A percentile compares a stretch with the other conserved stretches of the same genome.
Conservation (phyloP, 2,797 vertebrate species). For the Mormyrus hasselquistii region DNA sequence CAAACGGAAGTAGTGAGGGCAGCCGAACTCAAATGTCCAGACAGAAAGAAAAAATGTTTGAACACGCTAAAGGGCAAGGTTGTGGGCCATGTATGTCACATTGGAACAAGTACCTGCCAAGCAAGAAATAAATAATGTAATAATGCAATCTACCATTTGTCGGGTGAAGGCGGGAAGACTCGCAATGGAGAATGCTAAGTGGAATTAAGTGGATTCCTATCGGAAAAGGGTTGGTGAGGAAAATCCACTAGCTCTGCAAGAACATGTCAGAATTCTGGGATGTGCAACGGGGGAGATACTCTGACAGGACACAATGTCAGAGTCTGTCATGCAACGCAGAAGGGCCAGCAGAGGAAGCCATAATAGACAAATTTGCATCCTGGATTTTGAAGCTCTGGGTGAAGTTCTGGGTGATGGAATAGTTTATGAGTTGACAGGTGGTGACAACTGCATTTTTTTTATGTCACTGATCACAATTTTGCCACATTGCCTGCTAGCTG, state of each 20-base stretch:
- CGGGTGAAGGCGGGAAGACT: background rate
- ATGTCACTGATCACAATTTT: background rate
- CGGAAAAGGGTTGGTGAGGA: background rate
- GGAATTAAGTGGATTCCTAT: background rate
- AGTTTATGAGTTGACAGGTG: background rate
- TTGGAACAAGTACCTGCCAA: background rate
- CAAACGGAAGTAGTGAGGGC: background rate
- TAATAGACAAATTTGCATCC: background rate
- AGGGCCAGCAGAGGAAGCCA: background rate
- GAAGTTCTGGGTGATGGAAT: background rate
- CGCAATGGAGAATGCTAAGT: background rate
- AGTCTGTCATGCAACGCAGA: background rate
- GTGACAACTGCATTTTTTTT: background rate
- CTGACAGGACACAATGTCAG: conserved; percentile 13
- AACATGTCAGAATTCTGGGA: conserved; percentile 12
- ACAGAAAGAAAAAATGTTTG: background rate
- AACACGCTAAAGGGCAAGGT: background rate
- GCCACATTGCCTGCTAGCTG: background rate
- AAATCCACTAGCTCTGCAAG: background rate
- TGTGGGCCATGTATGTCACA: background rate
- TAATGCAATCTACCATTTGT: background rate
- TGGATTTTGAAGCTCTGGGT: background rate
- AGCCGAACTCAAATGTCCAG: background rate
- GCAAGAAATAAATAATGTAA: background rate
- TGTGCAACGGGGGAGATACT: background rate